Base-by-base conservation (phyloP, 2,797 vertebrate genomes). In the Acipenser oxyrinchus region DNA sequence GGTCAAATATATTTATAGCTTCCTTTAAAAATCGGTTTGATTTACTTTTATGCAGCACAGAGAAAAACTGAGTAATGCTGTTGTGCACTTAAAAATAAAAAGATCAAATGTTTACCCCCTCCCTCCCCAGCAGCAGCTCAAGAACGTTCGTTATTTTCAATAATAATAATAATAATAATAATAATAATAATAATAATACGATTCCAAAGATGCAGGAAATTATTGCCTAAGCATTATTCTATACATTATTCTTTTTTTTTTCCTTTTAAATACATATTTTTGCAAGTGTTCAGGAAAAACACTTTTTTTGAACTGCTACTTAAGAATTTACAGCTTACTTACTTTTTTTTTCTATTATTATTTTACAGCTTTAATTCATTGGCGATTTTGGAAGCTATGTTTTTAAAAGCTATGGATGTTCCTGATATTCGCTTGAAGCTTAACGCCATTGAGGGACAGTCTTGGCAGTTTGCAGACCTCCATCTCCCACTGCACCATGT, bases 221-320 rank as follows among this genome's bases (percentile, higher is more conserved):
- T 95, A 97, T 93, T 98, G 95, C 94, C 93, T 95, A 93, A 94
- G 90, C 92, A 86, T 90, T 93, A 92, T 82, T 93, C 92, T 97
- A 94, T 93, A 90, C 83, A 90, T 82, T 78, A 78, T 79, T 84
- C 86, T 83, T 82, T 86, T 84, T 18, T 18, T 18, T 18, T 37
- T 37, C 23, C 23, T 37, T 37, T 37, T 37, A 82, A 87, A 86
- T 87, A 94, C 91, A 93, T 90, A 82, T 88, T 90, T 37, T 87
- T 86, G 87, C 90, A 78, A 77, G 87, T 87, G 90, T 91, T 88
- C 88, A 87, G 79, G 23, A 84, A 37, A 84, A 86, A 80, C 83
- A 92, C 88, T 87, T 91, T 87, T 82, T 75, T 76, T 81, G 87
- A 93, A 91, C 86, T 90, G 93, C 93, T 96, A 95, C 91, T 87